Evolutionary conservation across 2,113 vertebrate species (phyloP), one percentile per base, ranked within the genome.

Genomic region (Rhombomys opimus): DNA sequence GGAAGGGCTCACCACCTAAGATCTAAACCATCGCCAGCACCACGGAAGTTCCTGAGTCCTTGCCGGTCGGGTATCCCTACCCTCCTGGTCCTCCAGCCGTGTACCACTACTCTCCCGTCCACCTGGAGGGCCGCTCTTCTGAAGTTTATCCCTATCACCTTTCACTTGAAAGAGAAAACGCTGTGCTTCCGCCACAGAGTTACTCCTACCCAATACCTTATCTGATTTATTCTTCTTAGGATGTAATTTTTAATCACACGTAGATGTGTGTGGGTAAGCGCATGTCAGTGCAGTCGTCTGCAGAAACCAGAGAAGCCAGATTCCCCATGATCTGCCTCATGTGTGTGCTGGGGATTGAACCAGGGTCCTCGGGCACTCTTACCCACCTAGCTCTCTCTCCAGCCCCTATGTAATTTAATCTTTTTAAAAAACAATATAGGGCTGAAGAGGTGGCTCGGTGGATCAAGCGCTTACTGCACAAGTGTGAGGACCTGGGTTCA

Each of bases 151-250:
- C 67, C 70, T 77, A 77, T 77, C 9, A 5, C 57, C 17, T 86
- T 94, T 82, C 35, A 85, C 57, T 72, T 73, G 50, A 94, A 92
- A 87, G 80, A 92, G 61, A 92, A 87, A 57, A 35, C 30, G 20
- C 15, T 54, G 52, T 68, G 63, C 38, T 52, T 63, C 87, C 52
- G 68, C 23, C 23, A 75, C 17, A 41, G 52, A 92, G n/a, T 22
- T 59, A n/a, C n/a, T 2, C 78, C 52, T 57, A 23, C 18, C 18
- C 32, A 59, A 59, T 59, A n/a, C n/a, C 57, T 57, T 87, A 15
- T 52, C 52, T 91, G n/a, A 87, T 52, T 78, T 57, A 72, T 72
- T 18, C n/a, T 27, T 63, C 32, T 68, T n/a, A 72, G 38, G 17
- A 38, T 20, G n/a, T 72, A 18, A 25, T 61, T 59, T 81, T 81